Evolutionary conservation across 64 coral and sea anemone genomes (phyloP).

Genomic region (Acropora tenuis): DNA sequence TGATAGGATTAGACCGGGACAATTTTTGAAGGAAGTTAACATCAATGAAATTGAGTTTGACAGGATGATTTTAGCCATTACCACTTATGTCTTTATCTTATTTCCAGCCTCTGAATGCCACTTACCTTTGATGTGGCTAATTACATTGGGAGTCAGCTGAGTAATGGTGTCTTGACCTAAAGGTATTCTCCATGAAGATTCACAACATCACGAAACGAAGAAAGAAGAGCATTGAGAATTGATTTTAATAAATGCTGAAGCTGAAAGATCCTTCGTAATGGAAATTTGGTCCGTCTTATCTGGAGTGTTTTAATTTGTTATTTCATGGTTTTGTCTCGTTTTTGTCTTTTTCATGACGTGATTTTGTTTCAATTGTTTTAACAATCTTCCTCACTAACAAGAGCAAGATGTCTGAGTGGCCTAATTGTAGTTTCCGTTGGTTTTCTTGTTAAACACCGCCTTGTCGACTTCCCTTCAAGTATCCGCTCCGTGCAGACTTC

Average conservation of each 20-base stretch:
- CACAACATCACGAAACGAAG: no score
- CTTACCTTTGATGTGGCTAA: no score
- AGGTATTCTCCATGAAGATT: no score
- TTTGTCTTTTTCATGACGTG: neutral
- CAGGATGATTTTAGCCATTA: neutral
- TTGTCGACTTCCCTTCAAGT: no score
- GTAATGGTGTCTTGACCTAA: no score
- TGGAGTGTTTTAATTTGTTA: neutral
- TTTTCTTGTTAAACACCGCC: no score
- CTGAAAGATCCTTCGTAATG: neutral
- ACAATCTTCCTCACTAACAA: neutral
- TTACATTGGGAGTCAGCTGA: no score
- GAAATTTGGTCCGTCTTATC: no score
- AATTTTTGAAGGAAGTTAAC: neutral
- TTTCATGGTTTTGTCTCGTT: neutral
- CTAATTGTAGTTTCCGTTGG: no score
- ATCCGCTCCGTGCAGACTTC: no score
- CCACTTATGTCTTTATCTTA: neutral
- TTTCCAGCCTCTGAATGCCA: neutral
- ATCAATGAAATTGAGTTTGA: neutral
- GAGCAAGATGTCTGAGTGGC: neutral
- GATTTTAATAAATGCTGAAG: neutral
- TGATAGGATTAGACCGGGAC: neutral
- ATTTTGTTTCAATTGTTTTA: neutral
- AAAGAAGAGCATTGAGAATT: neutral